A percentile compares a stretch with the other conserved stretches of the same genome.
These are phyloP conservation scores for Hydrolagus colliei DNA, from an alignment of 2,797 vertebrate species.

Conservation along the genomic window DNA sequence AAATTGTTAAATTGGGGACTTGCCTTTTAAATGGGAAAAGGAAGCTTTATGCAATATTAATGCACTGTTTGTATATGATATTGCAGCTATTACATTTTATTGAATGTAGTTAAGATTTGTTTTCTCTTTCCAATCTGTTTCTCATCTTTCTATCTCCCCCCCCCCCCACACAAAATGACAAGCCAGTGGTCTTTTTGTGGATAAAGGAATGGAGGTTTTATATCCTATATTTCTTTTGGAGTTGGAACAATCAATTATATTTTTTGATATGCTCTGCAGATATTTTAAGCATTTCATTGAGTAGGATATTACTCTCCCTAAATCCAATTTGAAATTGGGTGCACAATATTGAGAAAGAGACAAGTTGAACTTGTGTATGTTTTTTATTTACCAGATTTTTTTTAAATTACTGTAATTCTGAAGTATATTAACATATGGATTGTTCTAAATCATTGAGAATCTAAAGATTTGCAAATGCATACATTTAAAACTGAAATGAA, in stretches of 20 bases:
- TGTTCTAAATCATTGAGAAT: background rate
- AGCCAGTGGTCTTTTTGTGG: constrained; percentile 20
- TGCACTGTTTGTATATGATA: too few species aligned
- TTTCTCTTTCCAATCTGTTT: constrained; percentile 40
- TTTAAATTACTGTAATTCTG: background rate
- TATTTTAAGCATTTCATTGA: background rate
- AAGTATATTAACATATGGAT: background rate
- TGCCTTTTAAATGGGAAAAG: too few species aligned
- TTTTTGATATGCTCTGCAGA: background rate
- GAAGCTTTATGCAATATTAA: too few species aligned
- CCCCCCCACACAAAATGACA: constrained; percentile 40
- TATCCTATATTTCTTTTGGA: constrained; percentile 49
- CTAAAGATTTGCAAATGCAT: background rate
- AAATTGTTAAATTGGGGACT: too few species aligned
- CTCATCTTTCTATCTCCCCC: constrained; percentile 20
- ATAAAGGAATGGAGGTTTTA: constrained; percentile 38
- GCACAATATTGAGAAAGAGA: background rate
- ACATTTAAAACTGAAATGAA: constrained; percentile 5
- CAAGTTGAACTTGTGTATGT: background rate
- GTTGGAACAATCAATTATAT: background rate
- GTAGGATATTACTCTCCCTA: background rate
- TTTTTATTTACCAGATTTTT: too few species aligned
- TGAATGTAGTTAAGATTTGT: constrained; percentile 33
- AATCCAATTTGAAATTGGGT: background rate
- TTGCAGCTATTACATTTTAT: too few species aligned